These are phyloP conservation scores for Gracilinanus agilis DNA, from an alignment of 2,113 vertebrate species.

Conservation along the genomic window DNA sequence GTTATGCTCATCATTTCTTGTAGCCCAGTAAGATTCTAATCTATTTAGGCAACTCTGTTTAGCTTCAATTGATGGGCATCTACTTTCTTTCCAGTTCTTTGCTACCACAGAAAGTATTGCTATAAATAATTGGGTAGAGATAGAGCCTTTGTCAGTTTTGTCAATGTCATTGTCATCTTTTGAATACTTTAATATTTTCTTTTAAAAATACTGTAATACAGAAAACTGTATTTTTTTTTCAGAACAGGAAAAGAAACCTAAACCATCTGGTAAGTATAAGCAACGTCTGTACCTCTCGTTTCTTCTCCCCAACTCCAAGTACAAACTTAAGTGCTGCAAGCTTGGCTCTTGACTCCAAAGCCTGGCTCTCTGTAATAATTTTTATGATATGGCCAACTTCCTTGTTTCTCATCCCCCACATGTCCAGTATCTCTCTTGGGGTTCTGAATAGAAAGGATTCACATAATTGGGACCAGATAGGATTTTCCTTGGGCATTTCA, in stretches of 20 bases:
- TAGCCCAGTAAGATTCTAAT: neutral
- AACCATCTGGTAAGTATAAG: slow-evolving; percentile 79
- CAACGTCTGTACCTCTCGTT: neutral
- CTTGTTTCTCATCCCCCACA: too few species aligned
- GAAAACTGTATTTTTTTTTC: slow-evolving; percentile 59
- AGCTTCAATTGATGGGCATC: neutral
- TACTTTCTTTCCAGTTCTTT: neutral
- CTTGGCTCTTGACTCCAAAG: neutral
- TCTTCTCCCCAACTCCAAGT: neutral
- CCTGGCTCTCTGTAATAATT: neutral
- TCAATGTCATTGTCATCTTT: neutral
- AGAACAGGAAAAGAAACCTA: slow-evolving; percentile 80
- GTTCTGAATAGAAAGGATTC: neutral
- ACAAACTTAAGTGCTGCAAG: neutral
- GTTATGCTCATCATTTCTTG: neutral
- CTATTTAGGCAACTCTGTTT: neutral
- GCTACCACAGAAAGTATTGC: neutral
- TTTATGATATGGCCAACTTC: neutral
- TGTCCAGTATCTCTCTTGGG: neutral
- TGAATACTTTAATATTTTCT: slow-evolving; percentile 12
- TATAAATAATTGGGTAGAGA: neutral
- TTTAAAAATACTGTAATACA: slow-evolving; percentile 56
- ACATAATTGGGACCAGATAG: neutral
- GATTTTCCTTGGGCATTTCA: neutral
- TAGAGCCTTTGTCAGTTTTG: neutral